Evolutionary conservation across 2,888 invertebrate species (phyloP).

Genomic region (Trichopria drosophilae): DNA sequence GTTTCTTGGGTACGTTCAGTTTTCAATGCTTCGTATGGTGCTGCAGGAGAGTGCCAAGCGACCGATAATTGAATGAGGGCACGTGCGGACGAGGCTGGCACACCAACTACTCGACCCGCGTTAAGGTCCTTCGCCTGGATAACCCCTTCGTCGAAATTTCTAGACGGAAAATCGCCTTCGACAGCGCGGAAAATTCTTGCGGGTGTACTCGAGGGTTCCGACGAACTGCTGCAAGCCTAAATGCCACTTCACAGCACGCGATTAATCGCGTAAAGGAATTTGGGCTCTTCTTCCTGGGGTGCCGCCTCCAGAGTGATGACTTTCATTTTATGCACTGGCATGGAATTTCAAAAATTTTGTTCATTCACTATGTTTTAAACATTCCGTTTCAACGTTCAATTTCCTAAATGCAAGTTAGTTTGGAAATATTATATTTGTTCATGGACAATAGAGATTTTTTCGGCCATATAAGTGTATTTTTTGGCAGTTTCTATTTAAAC

Average conservation of each 20-base stretch:
- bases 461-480: no score
- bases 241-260: slow-evolving; percentile 3
- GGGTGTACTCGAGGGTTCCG: not conserved
- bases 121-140: slow-evolving; percentile 42
- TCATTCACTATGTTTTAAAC: no score
- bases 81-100: slow-evolving; percentile 46
- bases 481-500: no score
- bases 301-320: slow-evolving; percentile 11
- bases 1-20: not conserved
- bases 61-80: slow-evolving; percentile 50
- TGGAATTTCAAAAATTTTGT: no score
- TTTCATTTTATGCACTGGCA: no score
- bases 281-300: no score
- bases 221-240: not conserved
- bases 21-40: slow-evolving; percentile 7
- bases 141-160: slow-evolving; percentile 34
- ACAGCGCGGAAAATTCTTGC: slow-evolving; percentile 38
- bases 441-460: no score
- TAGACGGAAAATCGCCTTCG: slow-evolving; percentile 42
- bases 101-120: slow-evolving; percentile 40
- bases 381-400: no score
- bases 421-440: no score
- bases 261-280: slow-evolving; percentile 4
- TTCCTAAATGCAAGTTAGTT: no score
- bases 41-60: slow-evolving; percentile 40